Base-by-base conservation (phyloP, 2,113 vertebrate genomes). In the Myxocyprinus asiaticus region DNA sequence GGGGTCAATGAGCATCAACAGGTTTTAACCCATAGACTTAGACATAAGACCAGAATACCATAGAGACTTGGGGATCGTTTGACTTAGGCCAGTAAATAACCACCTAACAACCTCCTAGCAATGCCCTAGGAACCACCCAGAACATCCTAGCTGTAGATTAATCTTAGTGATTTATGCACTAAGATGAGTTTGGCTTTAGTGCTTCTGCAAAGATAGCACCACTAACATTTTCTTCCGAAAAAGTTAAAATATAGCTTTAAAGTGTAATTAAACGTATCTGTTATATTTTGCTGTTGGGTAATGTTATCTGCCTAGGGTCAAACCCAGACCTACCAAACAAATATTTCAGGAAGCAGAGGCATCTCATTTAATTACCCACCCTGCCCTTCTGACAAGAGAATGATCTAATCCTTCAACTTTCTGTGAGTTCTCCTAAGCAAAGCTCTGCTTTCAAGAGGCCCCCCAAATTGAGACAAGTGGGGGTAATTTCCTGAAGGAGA, bases 381-480 rank as follows among this genome's bases (percentile, higher is more conserved):
- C 47, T 80, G 77, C 51, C 55, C 9, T 74, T 68, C 17, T 70
- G 53, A 64, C 62, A 85, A 81, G 77, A 78, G 83, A 85, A 33
- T 33, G 82, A 79, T 61, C 61, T 58, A 67, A 74, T 78, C 65
- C 53, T 87, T 5, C 83, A 76, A 74, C 63, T 76, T 80, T 77
- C 79, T 71, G 78, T 77, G 69, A 65, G 61, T 64, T 50, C 50
- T 50, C 69, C 70, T 84, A 88, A 81, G 86, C 86, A 85, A 87
- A 73, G 84, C 76, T 80, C 44, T 47, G 67, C 83, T 83, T 84
- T 86, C 77, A 81, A 84, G 78, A 84, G 81, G 7, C 4, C 53
- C 61, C 83, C 80, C 85, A 90, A 90, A 92, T 88, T 92, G 87
- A 88, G 89, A 92, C 90, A 90, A 93, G 91, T 87, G 86, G 84